A percentile compares a stretch with the other conserved stretches of the same genome.
These are phyloP conservation scores for Ascaphus truei DNA, from an alignment of 2,113 vertebrate genomes.

Conservation along the genomic window DNA sequence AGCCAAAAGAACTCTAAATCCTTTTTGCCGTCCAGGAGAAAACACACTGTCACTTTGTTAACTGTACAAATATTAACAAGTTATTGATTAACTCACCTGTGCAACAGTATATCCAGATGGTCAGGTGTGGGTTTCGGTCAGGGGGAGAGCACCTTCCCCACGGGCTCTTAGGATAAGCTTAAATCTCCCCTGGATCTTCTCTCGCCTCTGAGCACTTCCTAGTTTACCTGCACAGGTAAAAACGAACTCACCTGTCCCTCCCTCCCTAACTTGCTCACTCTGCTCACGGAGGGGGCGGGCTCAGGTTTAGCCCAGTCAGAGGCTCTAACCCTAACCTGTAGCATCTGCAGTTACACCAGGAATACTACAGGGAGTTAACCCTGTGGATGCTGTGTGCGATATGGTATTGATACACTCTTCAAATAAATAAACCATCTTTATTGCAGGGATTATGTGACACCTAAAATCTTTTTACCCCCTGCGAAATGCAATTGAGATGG, in stretches of 20 bases:
- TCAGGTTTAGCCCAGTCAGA: not conserved
- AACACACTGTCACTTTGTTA: no score
- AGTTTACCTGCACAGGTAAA: not conserved
- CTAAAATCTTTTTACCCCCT: no score
- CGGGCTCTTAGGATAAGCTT: not conserved
- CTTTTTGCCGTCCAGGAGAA: no score
- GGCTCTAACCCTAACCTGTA: not conserved
- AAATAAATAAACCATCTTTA: no score
- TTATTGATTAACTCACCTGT: constrained; percentile 10
- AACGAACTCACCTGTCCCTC: constrained; percentile 11
- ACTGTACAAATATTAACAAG: no score
- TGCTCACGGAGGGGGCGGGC: not conserved
- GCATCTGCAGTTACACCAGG: constrained; percentile 14
- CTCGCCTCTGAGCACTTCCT: not conserved
- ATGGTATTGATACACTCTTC: no score
- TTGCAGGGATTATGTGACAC: no score
- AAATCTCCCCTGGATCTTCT: not conserved
- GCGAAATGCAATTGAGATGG: no score
- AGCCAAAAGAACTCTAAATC: no score
- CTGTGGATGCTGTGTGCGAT: no score
- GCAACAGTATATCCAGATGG: not conserved
- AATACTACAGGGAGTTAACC: not conserved
- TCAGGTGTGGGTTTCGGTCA: not conserved
- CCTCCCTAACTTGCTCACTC: not conserved
- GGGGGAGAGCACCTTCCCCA: not conserved